Percentiles rank a stretch among this genome's conserved stretches.
Evolutionary conservation across 2,113 vertebrate genomes (phyloP).

Genomic region (Cynocephalus volans): DNA sequence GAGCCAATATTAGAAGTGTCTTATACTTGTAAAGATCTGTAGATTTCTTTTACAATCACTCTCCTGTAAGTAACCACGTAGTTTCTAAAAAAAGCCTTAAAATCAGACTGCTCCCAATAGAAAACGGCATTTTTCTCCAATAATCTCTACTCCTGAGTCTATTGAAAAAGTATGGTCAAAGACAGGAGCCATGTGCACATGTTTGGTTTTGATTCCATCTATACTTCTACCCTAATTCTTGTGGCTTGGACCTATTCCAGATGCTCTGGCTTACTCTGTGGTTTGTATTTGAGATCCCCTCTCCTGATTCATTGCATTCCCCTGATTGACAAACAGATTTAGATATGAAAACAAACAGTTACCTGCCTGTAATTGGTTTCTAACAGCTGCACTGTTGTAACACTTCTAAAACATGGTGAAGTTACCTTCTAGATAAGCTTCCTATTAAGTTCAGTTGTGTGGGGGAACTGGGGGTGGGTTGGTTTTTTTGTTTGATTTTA

Average conservation of each 20-base stretch:
- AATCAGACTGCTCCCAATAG: slow-evolving; percentile 87
- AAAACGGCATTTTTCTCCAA: slow-evolving; percentile 88
- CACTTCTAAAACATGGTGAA: slow-evolving; percentile 41
- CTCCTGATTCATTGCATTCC: slow-evolving; percentile 89
- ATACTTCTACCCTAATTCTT: slow-evolving; percentile 91
- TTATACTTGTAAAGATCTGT: slow-evolving; percentile 78
- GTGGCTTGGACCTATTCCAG: slow-evolving; percentile 95
- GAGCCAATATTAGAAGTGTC: slow-evolving; percentile 85
- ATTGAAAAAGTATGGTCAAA: slow-evolving; percentile 87
- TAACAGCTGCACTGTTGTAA: slow-evolving; percentile 87
- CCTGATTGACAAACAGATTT: slow-evolving; percentile 95
- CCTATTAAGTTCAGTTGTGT: slow-evolving; percentile 31
- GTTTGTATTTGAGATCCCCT: slow-evolving; percentile 93
- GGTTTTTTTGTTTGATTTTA: slow-evolving; percentile 47
- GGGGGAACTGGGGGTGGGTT: neutral
- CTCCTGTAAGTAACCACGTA: slow-evolving; percentile 86
- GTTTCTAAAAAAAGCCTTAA: slow-evolving; percentile 87
- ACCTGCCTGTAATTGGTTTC: slow-evolving; percentile 89
- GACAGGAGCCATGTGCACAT: slow-evolving; percentile 81
- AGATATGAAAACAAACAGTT: slow-evolving; percentile 94
- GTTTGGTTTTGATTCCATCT: slow-evolving; percentile 86
- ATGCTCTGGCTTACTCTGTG: slow-evolving; percentile 89
- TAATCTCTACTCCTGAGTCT: slow-evolving; percentile 87
- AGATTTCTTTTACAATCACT: slow-evolving; percentile 82
- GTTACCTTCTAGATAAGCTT: slow-evolving; percentile 22